These are phyloP conservation scores for Cariama cristata DNA, from an alignment of 2,113 vertebrate species.

Conservation along the genomic window DNA sequence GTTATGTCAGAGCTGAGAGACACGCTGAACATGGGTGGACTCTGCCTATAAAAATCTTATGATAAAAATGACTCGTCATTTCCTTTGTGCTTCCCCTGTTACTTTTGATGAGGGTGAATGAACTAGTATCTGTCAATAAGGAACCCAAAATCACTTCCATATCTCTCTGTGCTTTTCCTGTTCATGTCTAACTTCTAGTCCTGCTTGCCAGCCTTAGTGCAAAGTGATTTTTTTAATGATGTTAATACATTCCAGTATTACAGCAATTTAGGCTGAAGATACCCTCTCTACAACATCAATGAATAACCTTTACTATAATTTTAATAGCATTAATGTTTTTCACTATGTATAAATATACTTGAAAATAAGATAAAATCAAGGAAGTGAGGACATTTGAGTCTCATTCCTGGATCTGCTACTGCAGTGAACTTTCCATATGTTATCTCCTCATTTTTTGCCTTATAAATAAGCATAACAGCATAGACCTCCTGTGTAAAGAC, in stretches of 20 bases:
- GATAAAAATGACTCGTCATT: constrained; percentile 14
- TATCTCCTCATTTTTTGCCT: background rate
- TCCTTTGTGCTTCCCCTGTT: background rate
- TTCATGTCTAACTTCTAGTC: background rate
- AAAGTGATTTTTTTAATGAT: background rate
- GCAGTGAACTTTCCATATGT: background rate
- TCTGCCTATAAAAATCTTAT: background rate
- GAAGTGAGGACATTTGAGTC: background rate
- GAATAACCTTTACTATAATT: background rate
- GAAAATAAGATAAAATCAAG: background rate
- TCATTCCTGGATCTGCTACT: background rate
- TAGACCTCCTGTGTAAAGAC: background rate
- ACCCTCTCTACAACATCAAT: background rate
- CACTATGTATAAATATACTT: background rate
- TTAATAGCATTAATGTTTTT: background rate
- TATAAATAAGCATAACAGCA: background rate
- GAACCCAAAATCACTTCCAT: background rate
- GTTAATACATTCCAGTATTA: background rate
- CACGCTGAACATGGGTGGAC: background rate
- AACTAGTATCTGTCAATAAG: background rate
- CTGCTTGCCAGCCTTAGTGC: background rate
- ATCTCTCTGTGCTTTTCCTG: background rate
- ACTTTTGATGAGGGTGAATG: background rate
- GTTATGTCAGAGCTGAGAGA: background rate
- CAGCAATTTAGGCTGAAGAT: background rate